Evolutionary conservation across 2,888 invertebrate species (phyloP).

Genomic region (Drosophila picticornis): DNA sequence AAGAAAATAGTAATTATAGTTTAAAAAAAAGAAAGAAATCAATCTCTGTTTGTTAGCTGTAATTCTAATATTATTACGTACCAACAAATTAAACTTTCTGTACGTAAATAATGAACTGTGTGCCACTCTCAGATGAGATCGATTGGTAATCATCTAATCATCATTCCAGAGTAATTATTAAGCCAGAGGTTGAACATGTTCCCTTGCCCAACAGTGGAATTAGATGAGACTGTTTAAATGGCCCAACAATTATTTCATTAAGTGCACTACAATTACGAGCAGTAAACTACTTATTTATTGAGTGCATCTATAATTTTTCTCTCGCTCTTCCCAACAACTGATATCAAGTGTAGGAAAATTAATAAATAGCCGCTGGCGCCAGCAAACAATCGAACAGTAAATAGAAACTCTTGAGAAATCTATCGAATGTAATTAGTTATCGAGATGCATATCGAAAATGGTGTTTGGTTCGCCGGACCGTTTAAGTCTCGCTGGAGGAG

Average conservation of each 20-base stretch:
- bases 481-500: slow-evolving; percentile 8
- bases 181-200: slow-evolving; percentile 5
- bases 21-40: background rate
- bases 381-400: background rate
- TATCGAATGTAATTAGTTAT: slow-evolving; percentile 62
- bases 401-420: slow-evolving; percentile 51
- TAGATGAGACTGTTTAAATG: slow-evolving; percentile 29
- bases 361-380: slow-evolving; percentile 59
- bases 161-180: slow-evolving; percentile 20
- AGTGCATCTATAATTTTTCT: slow-evolving; percentile 53
- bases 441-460: slow-evolving; percentile 41
- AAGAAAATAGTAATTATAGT: background rate
- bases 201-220: slow-evolving; percentile 11
- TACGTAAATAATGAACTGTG: background rate
- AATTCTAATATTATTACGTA: background rate
- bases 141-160: slow-evolving; percentile 27
- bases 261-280: slow-evolving; percentile 45
- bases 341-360: slow-evolving; percentile 25
- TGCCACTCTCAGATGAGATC: slow-evolving; percentile 21
- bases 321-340: slow-evolving; percentile 7
- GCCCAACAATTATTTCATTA: slow-evolving; percentile 46
- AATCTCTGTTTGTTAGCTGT: background rate
- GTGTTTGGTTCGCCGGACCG: slow-evolving; percentile 15
- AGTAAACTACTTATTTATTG: slow-evolving; percentile 11
- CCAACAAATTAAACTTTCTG: background rate